Evolutionary conservation across 1,140 invertebrate genomes (phyloP).

Genomic region (Aphelinus atriplicis): DNA sequence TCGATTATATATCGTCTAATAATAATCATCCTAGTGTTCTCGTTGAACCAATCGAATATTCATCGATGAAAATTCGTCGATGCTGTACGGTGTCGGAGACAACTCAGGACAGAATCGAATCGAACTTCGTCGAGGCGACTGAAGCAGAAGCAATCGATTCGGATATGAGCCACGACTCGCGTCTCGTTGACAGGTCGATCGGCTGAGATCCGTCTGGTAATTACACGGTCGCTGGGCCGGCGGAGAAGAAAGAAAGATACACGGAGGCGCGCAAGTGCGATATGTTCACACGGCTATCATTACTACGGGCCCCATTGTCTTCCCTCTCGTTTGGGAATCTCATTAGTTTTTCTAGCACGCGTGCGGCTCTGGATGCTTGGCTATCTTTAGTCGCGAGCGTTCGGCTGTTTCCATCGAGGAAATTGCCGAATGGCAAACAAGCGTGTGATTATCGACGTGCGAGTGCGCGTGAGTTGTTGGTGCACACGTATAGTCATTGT

Average conservation of each 20-base stretch:
- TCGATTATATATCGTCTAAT: no score
- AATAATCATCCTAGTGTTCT: no score
- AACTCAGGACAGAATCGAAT: no score
- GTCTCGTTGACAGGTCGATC: conserved; percentile 25
- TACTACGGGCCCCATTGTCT: conserved; percentile 16
- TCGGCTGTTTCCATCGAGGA: neutral
- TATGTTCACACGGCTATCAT: conserved; percentile 7
- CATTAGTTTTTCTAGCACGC: conserved; percentile 23
- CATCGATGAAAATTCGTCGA: no score
- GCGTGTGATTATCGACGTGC: conserved; percentile 24
- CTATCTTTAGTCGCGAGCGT: conserved; percentile 3
- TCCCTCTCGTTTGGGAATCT: conserved; percentile 18
- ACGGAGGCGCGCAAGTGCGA: conserved; percentile 2
- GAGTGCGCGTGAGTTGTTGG: neutral
- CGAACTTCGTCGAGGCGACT: no score
- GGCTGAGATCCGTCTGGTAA: conserved; percentile 37
- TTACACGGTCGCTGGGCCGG: conserved; percentile 6
- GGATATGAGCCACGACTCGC: conserved; percentile 8
- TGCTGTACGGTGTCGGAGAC: no score
- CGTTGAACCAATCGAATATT: no score
- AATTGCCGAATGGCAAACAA: conserved; percentile 19
- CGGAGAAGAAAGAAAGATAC: neutral
- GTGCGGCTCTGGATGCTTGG: neutral
- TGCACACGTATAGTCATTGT: neutral
- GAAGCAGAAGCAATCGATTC: no score